Base-by-base conservation (phyloP, 2,888 invertebrate species). In the Dermolepida albohirtum region DNA sequence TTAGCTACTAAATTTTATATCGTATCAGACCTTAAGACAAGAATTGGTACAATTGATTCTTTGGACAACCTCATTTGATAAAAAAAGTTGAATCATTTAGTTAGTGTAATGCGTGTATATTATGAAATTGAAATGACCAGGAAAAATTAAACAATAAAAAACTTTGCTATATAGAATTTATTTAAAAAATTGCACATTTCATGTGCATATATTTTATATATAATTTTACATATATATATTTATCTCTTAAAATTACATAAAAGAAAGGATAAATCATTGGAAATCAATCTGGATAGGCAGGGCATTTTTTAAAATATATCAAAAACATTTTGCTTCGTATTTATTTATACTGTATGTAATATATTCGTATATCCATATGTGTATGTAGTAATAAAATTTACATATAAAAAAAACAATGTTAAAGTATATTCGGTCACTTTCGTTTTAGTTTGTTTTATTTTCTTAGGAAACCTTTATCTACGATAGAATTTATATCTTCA, bases 401-500 rank as follows among this genome's bases (percentile, higher is more conserved):
- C 14, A 55, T 49, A 11, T 16, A 57, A 29, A 59, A 29, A n/a
- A 14, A 0, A 22, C 22, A 50, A 50, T 14, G 40, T 16, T 39
- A 34, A 39, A 8, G n/a, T 54, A 54, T 54, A 57, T 49, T 66
- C 59, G 59, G 47, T 59, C 57, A 66, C 49, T 47, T 47, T 55
- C 50, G 57, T 59, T 59, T 55, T 59, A 27, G 54, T 59, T 59
- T 66, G 66, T 66, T 10, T 66, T 55, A 43, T 64, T 40, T 66
- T 49, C 41, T 68, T 51, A 49, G 51, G 65, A 68, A 68, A 68
- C 44, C 55, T 51, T 27, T 65, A 65, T 29, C 52, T 68, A 68
- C 64, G 27, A 66, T 68, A 68, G 65, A 68, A 74, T 71, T 74
- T 74, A 71, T 73, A 76, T 73, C 71, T 70, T 73, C 74, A 77